Conservation (phyloP, 2,797 vertebrate species). For the Aselliscus stoliczkanus region DNA sequence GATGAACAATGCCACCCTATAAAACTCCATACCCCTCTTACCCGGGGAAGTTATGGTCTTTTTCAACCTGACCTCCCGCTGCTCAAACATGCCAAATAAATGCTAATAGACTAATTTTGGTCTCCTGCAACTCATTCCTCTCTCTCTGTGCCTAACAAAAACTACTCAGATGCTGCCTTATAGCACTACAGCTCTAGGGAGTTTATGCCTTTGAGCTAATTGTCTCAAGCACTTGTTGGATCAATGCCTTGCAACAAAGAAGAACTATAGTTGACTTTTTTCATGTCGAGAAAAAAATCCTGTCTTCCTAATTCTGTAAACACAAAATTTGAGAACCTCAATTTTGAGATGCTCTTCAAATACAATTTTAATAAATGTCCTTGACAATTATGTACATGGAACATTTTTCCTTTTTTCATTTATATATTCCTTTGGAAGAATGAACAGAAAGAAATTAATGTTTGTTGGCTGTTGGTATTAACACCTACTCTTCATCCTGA, state of each 20-base stretch:
- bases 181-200: neutral
- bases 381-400: neutral
- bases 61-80: too few relatives aligned
- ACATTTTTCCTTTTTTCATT: neutral
- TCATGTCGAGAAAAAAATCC: too few relatives aligned
- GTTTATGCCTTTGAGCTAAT: neutral
- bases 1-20: too few relatives aligned
- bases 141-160: too few relatives aligned
- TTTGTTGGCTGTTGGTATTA: neutral
- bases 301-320: neutral
- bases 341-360: neutral
- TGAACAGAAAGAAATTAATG: too few relatives aligned
- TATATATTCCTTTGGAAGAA: neutral
- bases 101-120: too few relatives aligned
- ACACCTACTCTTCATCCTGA: neutral
- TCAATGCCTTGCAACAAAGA: neutral
- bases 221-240: neutral
- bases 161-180: neutral
- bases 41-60: too few relatives aligned
- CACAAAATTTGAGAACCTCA: neutral
- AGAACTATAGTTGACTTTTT: neutral
- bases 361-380: neutral
- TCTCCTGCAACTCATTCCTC: too few relatives aligned
- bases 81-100: too few relatives aligned
- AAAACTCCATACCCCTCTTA: too few relatives aligned